phyloP scores from a whole-genome alignment of 2,888 invertebrate genomes.

The Carterocephalus palaemon region DNA sequence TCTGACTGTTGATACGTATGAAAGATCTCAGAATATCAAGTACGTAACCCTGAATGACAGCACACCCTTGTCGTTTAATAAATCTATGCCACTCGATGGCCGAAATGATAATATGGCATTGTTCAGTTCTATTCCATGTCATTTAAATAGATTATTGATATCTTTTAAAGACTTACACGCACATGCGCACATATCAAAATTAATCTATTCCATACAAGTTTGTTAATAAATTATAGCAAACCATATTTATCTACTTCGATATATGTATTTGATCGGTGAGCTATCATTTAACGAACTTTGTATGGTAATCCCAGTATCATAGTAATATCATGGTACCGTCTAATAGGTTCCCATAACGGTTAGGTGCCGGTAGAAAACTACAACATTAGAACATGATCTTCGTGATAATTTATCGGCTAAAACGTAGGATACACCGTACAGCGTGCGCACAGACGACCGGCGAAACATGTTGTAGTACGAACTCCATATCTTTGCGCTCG shows the following conservation, averaged over 20 bases:
- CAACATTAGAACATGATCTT: constrained; percentile 66
- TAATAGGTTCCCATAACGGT: constrained; percentile 56
- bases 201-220: constrained; percentile 23
- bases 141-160: constrained; percentile 24
- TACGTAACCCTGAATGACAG: constrained; percentile 21
- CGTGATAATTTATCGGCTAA: constrained; percentile 70
- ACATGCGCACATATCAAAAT: constrained; percentile 14
- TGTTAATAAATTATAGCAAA: constrained; percentile 22
- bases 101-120: constrained; percentile 21
- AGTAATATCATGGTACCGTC: constrained; percentile 20
- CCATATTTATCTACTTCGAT: constrained; percentile 23
- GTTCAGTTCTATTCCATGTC: constrained; percentile 20
- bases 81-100: constrained; percentile 19
- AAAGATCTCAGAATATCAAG: constrained; percentile 2
- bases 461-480: constrained; percentile 50
- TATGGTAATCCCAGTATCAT: constrained; percentile 22
- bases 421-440: constrained; percentile 58
- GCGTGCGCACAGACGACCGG: constrained; percentile 42
- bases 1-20: too few relatives aligned
- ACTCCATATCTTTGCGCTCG: constrained; percentile 16
- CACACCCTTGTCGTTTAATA: constrained; percentile 22
- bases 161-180: constrained; percentile 21
- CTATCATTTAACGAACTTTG: constrained; percentile 21
- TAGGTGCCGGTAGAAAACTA: constrained; percentile 50
- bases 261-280: constrained; percentile 21